Evolutionary conservation across 2,888 invertebrate species (phyloP).

Genomic region (Acanthosepion pharaonis): DNA sequence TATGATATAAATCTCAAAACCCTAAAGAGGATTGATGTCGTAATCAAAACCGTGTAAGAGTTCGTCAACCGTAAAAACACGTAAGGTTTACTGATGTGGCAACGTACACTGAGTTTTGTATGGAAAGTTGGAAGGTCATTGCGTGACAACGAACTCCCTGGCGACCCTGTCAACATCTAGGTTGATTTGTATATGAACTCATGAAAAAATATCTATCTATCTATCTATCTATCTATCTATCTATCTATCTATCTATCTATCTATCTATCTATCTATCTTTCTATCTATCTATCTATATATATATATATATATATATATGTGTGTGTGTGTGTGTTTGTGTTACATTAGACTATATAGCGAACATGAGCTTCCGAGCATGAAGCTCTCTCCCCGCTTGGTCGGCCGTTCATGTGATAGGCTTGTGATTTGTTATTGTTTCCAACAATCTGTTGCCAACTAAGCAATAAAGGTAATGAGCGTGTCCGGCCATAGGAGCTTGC

Average conservation of each 20-base stretch:
- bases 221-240: too few species aligned
- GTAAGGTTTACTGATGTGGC: background rate
- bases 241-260: too few species aligned
- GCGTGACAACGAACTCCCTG: background rate
- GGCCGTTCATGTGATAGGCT: background rate
- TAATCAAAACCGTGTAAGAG: background rate
- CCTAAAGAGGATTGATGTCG: background rate
- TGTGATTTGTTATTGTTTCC: background rate
- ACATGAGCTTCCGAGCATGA: background rate
- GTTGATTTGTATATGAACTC: too few species aligned
- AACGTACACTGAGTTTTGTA: background rate
- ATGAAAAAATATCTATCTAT: too few species aligned
- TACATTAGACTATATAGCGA: background rate
- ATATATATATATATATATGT: background rate
- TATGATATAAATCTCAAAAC: background rate
- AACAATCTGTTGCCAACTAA: conserved; percentile 33
- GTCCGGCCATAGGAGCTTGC: background rate
- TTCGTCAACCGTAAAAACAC: background rate
- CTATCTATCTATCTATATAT: too few species aligned
- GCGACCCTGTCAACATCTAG: too few species aligned
- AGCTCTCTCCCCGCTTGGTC: conserved; percentile 33
- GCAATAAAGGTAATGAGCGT: conserved; percentile 17
- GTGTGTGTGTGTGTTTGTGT: background rate
- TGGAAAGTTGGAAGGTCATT: background rate
- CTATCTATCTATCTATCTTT: background rate